Conservation (phyloP, 2,797 vertebrate genomes). For the Sarcoramphus papa region DNA sequence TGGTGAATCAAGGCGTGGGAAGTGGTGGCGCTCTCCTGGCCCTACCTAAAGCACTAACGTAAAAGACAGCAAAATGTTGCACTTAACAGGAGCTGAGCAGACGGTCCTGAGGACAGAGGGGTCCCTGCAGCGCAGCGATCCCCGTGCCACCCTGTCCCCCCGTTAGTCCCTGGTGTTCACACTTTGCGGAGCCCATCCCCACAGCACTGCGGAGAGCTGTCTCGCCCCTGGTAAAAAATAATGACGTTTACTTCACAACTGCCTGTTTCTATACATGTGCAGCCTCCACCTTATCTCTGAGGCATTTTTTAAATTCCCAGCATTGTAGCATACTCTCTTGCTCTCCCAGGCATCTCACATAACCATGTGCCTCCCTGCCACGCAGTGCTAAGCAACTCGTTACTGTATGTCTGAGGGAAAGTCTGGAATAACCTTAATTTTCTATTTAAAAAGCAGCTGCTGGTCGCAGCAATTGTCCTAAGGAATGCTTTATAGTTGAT, state of each 20-base stretch:
- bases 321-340: background rate
- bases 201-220: background rate
- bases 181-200: rapidly evolving
- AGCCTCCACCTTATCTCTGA: conserved; percentile 12
- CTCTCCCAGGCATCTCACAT: conserved; percentile 43
- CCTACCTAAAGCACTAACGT: background rate
- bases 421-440: background rate
- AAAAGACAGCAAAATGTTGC: background rate
- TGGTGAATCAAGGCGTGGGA: background rate
- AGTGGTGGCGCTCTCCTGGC: background rate
- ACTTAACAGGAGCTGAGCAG: background rate
- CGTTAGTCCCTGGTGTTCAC: background rate
- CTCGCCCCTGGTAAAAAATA: background rate
- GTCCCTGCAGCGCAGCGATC: background rate
- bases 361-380: background rate
- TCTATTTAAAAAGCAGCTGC: conserved; percentile 38
- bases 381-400: background rate
- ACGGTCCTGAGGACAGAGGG: rapidly evolving
- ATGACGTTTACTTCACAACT: background rate
- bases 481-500: conserved; percentile 33
- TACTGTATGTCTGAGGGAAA: background rate
- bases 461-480: background rate
- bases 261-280: background rate
- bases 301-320: conserved; percentile 21
- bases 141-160: rapidly evolving